Evolutionary conservation across 2,888 invertebrate species (phyloP), one percentile per base, ranked within the genome.

Genomic region (Caenorhabditis sp.): DNA sequence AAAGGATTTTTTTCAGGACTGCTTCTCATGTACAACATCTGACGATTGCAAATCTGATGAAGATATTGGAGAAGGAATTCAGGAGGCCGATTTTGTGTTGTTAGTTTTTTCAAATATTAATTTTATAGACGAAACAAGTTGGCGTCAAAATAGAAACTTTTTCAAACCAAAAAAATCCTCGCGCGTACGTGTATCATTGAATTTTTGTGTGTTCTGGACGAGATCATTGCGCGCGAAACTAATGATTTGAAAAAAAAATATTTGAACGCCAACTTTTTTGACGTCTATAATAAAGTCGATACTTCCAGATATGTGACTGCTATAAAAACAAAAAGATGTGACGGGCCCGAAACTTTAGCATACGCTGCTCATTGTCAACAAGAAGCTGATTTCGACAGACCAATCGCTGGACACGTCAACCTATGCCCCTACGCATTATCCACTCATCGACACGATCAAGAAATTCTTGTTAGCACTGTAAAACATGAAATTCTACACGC

Each of bases 321-420:
- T n/a, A 66, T 73, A 27, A 63, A 70, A 27, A 77, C 80, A 14
- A 77, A 78, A 60, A 43, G 77, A n/a, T 99, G 99, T 88, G 92
- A 92, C 76, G 94, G 94, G 0, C 90, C 93, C 75, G 96, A 97
- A 0, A 95, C 97, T 1, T 77, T 88, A 5, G 97, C 97, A 0
- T 97, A 97, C 89, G 97, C 97, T 0, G 96, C 97, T 0, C 97
- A 99, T 88, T 99, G 99, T 86, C 97, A 99, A 88, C 95, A 96
- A 88, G 97, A 99, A 89, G 91, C 93, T 0, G 93, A 93, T 0
- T 89, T 96, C 43, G 97, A 99, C 89, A 91, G 94, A 24, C 99
- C 99, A 0, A 95, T 99, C 67, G 97, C 97, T 0, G 99, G 99
- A 0, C 97, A 99, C 90, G 96, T 97, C 0, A 99, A 99, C 90